A percentile compares a stretch with the other conserved stretches of the same genome.
Evolutionary conservation across 2,113 vertebrate species (phyloP).

Genomic region (Myodes glareolus): DNA sequence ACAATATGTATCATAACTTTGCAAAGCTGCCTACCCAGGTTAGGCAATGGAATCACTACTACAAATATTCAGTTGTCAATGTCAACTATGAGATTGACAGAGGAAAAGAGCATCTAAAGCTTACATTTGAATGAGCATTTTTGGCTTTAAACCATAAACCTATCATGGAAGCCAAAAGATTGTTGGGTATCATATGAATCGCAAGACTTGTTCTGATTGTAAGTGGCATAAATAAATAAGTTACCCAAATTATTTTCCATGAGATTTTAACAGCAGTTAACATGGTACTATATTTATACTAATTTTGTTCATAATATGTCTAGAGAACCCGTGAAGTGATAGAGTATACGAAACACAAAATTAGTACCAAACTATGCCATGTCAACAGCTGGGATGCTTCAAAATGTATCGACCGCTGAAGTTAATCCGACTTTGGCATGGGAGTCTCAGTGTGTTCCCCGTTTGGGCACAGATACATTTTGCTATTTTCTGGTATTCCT

Average conservation of each 20-base stretch:
- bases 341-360: constrained; percentile 88
- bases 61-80: neutral
- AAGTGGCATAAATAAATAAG: neutral
- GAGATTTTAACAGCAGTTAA: constrained; percentile 91
- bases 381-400: constrained; percentile 94
- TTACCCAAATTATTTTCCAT: constrained; percentile 86
- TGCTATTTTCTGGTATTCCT: constrained; percentile 88
- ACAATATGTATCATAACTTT: constrained; percentile 23
- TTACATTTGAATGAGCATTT: constrained; percentile 44
- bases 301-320: constrained; percentile 92
- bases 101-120: neutral
- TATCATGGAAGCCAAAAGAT: constrained; percentile 59
- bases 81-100: neutral
- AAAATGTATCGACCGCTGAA: constrained; percentile 93
- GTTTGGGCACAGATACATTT: constrained; percentile 92
- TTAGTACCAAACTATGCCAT: constrained; percentile 92
- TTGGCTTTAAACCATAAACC: neutral
- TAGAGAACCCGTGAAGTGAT: constrained; percentile 79
- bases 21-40: constrained; percentile 1
- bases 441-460: constrained; percentile 78
- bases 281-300: constrained; percentile 91
- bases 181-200: constrained; percentile 56
- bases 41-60: neutral
- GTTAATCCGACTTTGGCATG: constrained; percentile 77
- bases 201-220: constrained; percentile 59